Percentiles rank a stretch among this genome's conserved stretches.
Conservation (phyloP, 2,888 invertebrate genomes). For the Ecdyonurus torrentis region DNA sequence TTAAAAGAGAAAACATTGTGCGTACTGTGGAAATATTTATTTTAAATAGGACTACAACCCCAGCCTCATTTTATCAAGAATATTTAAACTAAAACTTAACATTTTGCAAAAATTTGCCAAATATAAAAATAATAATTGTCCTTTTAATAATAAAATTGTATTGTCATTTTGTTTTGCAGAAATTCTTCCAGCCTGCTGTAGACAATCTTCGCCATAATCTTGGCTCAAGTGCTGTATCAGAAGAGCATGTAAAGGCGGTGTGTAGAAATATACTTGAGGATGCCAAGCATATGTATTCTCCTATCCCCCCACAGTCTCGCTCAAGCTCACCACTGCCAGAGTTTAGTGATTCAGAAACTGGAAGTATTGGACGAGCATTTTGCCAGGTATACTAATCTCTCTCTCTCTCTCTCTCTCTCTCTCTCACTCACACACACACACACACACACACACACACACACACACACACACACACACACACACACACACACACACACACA, state of each 20-base stretch:
- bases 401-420: too few relatives aligned
- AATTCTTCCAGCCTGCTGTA: constrained; percentile 64
- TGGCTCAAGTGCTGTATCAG: constrained; percentile 55
- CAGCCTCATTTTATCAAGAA: too few relatives aligned
- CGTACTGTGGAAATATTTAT: too few relatives aligned
- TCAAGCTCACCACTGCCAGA: constrained; percentile 21
- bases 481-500: too few relatives aligned
- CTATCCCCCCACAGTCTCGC: constrained; percentile 15
- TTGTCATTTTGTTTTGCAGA: constrained; percentile 32
- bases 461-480: too few relatives aligned
- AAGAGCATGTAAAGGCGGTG: constrained; percentile 41
- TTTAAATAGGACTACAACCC: too few relatives aligned
- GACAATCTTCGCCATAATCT: constrained; percentile 58
- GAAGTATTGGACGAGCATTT: constrained; percentile 11
- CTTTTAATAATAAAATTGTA: neutral
- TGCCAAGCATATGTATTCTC: constrained; percentile 49
- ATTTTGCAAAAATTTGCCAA: too few relatives aligned
- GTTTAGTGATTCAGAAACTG: constrained; percentile 35
- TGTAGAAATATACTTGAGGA: constrained; percentile 66
- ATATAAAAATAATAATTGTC: too few relatives aligned
- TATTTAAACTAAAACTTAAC: too few relatives aligned
- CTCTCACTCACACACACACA: too few relatives aligned
- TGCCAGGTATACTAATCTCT: neutral
- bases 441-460: too few relatives aligned
- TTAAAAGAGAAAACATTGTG: too few relatives aligned